Evolutionary conservation across 2,797 vertebrate species (phyloP).

Genomic region (Darevskia nairensis): DNA sequence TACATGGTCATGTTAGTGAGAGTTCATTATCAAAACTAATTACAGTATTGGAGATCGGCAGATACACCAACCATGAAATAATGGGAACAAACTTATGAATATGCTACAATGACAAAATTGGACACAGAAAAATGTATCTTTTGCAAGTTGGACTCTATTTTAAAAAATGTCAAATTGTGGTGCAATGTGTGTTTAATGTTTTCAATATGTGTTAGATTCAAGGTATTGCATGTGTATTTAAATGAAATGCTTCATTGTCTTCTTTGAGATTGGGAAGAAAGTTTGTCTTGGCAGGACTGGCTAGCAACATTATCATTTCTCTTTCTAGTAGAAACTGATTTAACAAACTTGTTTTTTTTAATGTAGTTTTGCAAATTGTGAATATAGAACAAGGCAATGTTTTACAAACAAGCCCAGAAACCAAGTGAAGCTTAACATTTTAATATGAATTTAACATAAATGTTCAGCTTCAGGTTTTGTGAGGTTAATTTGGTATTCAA

Average conservation of each 20-base stretch:
- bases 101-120: not conserved
- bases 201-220: constrained; percentile 9
- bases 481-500: not conserved
- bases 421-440: not conserved
- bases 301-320: not conserved
- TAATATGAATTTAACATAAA: constrained; percentile 2
- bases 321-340: not conserved
- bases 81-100: constrained; percentile 1
- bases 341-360: not conserved
- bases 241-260: not conserved
- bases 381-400: not conserved
- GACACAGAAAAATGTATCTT: not conserved
- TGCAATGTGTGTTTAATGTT: constrained; percentile 9
- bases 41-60: not conserved
- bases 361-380: not conserved
- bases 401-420: not conserved
- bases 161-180: not conserved
- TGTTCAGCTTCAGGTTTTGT: not conserved
- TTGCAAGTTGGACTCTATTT: not conserved
- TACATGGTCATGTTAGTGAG: not conserved
- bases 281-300: not conserved
- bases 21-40: not conserved
- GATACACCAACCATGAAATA: not conserved
- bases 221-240: not conserved
- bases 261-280: not conserved